Base-by-base conservation (phyloP, 1,140 invertebrate species). In the Pseudomyrmex cubaensis region DNA sequence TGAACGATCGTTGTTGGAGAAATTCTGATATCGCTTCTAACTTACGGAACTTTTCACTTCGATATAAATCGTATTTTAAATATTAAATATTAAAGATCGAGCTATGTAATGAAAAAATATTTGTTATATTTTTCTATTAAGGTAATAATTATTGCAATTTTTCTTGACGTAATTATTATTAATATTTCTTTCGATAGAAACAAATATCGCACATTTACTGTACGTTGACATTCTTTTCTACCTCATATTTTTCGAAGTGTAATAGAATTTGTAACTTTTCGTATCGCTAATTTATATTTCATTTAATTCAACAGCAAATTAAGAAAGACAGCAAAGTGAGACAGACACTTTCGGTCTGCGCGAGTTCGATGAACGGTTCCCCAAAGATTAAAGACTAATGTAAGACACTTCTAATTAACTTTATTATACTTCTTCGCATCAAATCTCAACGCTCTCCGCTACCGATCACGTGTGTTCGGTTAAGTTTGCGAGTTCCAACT, bases 391-490 rank as follows among this genome's bases (percentile, higher is more conserved):
- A 48, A 54, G 54, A 7, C 64, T 48, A n/a, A n/a, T n/a, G n/a
- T n/a, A 48, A 78, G 20, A 25, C 3, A 25, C 3, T 46, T 15
- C 76, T 78, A 78, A 72, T 46, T 80, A 72, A 80, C 72, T 80
- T 80, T 15, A 72, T 80, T 80, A 22, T n/a, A 61, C 44, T 44
- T 80, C 72, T 80, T 17, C 44, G 20, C 7, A 10, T 46, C 44
- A 44, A 70, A 50, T 12, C 15, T 59, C 22, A 17, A 70, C 22
- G 35, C 5, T 35, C 9, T 61, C 61, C 54, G 64, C 54, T 56
- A 66, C 15, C 44, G n/a, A 59, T 70, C 54, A 17, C 12, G 72
- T 35, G 20, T 70, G 57, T 35, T 70, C 12, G 50, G 20, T 25
- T 70, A 56, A 57, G 63, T 67, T 63, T 35, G 22, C 73, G 20